phyloP scores from a whole-genome alignment of 2,797 vertebrate species.

The Enteromius unitaeniatus region DNA sequence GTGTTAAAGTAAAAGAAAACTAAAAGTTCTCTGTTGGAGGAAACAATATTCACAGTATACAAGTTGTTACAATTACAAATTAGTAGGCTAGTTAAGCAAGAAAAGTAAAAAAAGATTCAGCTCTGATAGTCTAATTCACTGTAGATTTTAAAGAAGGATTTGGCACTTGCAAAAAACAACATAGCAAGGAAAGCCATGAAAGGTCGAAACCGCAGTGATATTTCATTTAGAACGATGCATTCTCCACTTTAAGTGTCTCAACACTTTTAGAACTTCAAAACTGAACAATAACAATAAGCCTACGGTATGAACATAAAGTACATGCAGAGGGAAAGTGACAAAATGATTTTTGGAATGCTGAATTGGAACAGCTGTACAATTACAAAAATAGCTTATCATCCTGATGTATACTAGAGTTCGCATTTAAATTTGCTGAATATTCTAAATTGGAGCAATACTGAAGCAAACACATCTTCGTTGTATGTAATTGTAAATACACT shows the following conservation, averaged over 20 bases:
- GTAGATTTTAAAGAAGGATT: neutral
- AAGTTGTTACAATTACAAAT: conserved; percentile 26
- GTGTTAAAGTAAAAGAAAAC: neutral
- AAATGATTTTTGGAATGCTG: neutral
- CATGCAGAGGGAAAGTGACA: neutral
- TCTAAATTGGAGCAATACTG: neutral
- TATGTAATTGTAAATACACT: conserved; percentile 5
- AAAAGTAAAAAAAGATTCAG: neutral
- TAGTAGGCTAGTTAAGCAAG: neutral
- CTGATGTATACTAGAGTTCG: neutral
- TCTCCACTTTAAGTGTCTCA: neutral
- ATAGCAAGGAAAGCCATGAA: neutral
- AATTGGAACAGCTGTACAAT: conserved; percentile 3
- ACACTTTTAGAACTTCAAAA: neutral
- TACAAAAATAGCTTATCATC: conserved; percentile 29
- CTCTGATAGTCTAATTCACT: neutral
- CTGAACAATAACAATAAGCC: neutral
- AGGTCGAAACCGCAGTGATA: neutral
- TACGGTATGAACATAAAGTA: neutral
- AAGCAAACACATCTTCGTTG: conserved; percentile 7
- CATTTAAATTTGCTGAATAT: neutral
- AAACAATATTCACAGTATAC: conserved; percentile 43
- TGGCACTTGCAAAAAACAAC: conserved; percentile 1
- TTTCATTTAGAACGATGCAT: conserved; percentile 13
- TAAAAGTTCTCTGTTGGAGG: neutral